These are phyloP conservation scores for Leptinotarsa lineolata DNA, from an alignment of 1,140 invertebrate species.

Conservation along the genomic window DNA sequence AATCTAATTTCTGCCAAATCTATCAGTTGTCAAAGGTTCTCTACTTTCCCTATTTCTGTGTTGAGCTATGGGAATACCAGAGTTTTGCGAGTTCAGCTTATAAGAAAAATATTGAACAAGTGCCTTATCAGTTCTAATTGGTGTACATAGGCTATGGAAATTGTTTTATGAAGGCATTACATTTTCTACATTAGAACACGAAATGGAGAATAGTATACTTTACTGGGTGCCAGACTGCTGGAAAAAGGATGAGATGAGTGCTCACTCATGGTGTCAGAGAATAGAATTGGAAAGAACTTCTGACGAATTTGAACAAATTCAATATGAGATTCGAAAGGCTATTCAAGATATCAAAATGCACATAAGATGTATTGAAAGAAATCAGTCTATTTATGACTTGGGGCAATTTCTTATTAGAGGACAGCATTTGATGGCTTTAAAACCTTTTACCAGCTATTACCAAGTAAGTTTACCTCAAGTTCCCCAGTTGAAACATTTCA, in stretches of 20 bases:
- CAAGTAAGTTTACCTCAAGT: neutral
- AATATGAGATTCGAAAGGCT: neutral
- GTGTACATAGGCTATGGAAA: no score
- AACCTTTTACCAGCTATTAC: neutral
- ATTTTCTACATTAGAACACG: neutral
- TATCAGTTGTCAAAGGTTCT: no score
- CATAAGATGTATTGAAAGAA: neutral
- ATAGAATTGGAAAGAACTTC: neutral
- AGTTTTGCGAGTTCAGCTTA: no score
- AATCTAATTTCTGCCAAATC: no score
- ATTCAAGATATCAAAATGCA: neutral
- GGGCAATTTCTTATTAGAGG: conserved; percentile 26
- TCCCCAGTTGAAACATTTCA: no score
- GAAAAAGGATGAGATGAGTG: neutral
- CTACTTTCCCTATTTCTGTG: no score
- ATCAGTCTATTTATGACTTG: conserved; percentile 28
- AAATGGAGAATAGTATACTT: conserved; percentile 13
- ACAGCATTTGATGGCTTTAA: conserved; percentile 6
- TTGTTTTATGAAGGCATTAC: no score
- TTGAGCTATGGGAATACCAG: no score
- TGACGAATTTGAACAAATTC: conserved; percentile 13
- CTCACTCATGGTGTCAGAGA: neutral
- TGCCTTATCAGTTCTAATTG: no score
- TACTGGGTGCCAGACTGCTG: conserved; percentile 5
- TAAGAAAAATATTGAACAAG: no score